Base-by-base conservation (phyloP, 2,888 invertebrate genomes). In the Bibio marci region DNA sequence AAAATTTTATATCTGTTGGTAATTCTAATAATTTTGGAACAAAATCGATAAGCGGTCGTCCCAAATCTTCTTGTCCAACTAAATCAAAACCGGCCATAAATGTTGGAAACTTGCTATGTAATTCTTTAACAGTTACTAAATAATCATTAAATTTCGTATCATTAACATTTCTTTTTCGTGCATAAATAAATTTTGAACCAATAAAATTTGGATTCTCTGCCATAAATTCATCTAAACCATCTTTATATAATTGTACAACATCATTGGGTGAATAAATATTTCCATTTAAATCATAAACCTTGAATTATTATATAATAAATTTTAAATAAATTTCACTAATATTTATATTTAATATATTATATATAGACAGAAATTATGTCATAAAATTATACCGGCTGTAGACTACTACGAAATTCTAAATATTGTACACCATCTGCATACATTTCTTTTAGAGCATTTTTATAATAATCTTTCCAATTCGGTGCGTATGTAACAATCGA, bases 81-180 rank as follows among this genome's bases (percentile, higher is more conserved):
- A 87, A 64, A 62, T 86, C 86, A 46, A 85, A 82, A 6, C 85
- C 86, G 18, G 73, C 77, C 30, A 85, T 64, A 42, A 75, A 69
- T 12, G 75, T 65, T 0, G 81, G 76, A 54, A 73, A 71, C 8
- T 59, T 52, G 22, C 22, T 6, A 4, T 22, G 22, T 22, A 8
- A 22, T 22, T 22, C 8, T 6, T 6, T 22, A 22, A 22, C 8
- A 22, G 4, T 22, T 22, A 22, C 22, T 6, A 22, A 22, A 22
- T 22, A 22, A 6, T 8, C 22, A 22, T 22, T 22, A 8, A 22
- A 22, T 22, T 6, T 22, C 8, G 22, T 6, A 22, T 22, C 22
- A 22, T 22, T 8, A 22, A 22, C 22, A 22, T 22, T 22, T 22
- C 22, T 4, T 8, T 6, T 22, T 33, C 28, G 34, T 27, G 33